Evolutionary conservation across 2,113 vertebrate species (phyloP).

Genomic region (Trogon melanurus): DNA sequence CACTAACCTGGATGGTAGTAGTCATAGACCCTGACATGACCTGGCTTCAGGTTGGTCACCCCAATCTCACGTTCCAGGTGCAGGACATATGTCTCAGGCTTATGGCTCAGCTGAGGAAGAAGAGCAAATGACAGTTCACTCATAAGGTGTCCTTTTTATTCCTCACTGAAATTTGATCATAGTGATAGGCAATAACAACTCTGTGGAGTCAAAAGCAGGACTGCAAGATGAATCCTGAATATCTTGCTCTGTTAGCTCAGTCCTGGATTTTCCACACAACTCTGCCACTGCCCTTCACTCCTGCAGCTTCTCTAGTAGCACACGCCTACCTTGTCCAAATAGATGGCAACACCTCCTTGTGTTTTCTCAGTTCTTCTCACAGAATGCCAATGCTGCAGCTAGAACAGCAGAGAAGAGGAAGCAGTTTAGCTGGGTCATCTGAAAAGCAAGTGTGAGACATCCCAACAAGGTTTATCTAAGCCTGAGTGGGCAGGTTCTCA

Average conservation of each 20-base stretch:
- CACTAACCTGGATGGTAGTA: slow-evolving; percentile 86
- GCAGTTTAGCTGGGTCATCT: background rate
- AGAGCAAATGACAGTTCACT: background rate
- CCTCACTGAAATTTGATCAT: background rate
- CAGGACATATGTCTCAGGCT: slow-evolving; percentile 64
- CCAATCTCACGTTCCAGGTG: slow-evolving; percentile 69
- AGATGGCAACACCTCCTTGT: slow-evolving; percentile 44
- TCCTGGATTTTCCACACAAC: background rate
- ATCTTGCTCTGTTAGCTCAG: background rate
- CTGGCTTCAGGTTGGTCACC: slow-evolving; percentile 84
- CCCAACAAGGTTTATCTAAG: background rate
- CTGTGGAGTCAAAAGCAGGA: background rate
- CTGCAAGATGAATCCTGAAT: background rate
- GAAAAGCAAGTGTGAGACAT: background rate
- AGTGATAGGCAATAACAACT: background rate
- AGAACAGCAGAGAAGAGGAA: background rate
- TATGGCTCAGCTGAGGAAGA: slow-evolving; percentile 51
- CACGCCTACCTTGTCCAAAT: slow-evolving; percentile 62
- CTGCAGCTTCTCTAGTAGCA: background rate
- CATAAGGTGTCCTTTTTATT: background rate
- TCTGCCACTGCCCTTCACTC: background rate
- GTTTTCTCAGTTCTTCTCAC: slow-evolving; percentile 54
- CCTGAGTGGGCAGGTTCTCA: background rate
- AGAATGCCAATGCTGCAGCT: slow-evolving; percentile 30
- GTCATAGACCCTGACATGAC: slow-evolving; percentile 84